A percentile compares a stretch with the other conserved stretches of the same genome.
Conservation (phyloP, 2,797 vertebrate species). For the Coregonus suidteri region DNA sequence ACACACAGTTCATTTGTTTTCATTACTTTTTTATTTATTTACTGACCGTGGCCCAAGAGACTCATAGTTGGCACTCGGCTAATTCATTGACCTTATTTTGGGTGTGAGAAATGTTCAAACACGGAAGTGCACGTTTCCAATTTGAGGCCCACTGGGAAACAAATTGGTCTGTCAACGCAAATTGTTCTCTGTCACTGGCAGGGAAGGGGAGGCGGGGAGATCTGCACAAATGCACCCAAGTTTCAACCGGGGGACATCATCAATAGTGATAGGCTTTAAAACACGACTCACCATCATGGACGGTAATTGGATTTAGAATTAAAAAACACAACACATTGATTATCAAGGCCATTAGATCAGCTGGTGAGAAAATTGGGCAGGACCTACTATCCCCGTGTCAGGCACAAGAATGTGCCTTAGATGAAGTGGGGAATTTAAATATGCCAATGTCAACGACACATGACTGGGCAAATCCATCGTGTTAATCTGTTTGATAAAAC, state of each 20-base stretch:
- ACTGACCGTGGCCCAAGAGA: neutral
- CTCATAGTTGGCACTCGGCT: constrained; percentile 14
- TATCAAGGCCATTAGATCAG: constrained; percentile 48
- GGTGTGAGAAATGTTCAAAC: constrained; percentile 2
- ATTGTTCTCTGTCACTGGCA: constrained; percentile 47
- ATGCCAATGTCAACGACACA: constrained; percentile 10
- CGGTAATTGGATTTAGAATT: constrained; percentile 69
- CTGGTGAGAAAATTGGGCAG: constrained; percentile 49
- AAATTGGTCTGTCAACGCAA: constrained; percentile 58
- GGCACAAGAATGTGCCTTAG: neutral
- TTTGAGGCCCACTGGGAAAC: constrained; percentile 48
- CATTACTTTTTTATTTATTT: neutral
- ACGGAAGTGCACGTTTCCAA: constrained; percentile 41
- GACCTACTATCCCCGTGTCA: neutral
- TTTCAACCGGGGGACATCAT: constrained; percentile 24
- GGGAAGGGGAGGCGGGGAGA: neutral
- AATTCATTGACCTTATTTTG: constrained; percentile 32
- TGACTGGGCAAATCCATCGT: constrained; percentile 18
- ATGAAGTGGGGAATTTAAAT: constrained; percentile 6
- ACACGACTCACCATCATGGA: constrained; percentile 1
- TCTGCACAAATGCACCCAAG: neutral
- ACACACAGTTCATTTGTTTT: neutral
- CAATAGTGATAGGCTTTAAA: constrained; percentile 22
- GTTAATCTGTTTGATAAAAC: constrained; percentile 4
- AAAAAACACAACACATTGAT: constrained; percentile 63